Conservation (phyloP, 2,797 vertebrate genomes). For the Eulemur albifrons region DNA sequence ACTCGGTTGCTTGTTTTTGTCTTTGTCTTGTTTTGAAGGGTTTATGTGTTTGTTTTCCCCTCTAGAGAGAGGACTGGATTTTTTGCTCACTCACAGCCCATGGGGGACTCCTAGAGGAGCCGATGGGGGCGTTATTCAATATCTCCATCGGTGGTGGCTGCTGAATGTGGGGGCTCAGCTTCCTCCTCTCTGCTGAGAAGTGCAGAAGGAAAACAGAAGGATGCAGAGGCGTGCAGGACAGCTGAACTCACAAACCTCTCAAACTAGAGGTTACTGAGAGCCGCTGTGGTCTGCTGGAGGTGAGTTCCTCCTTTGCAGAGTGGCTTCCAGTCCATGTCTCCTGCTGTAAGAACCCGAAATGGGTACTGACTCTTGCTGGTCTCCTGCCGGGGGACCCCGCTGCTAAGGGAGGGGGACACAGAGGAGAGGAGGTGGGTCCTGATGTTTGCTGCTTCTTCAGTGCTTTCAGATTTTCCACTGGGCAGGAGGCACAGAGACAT, state of each 20-base stretch:
- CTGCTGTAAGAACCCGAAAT: background rate
- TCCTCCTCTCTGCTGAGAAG: background rate
- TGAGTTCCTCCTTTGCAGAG: background rate
- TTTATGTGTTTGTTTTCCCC: background rate
- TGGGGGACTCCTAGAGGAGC: background rate
- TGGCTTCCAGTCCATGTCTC: background rate
- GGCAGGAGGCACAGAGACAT: background rate
- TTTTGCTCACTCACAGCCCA: background rate
- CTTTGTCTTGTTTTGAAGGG: background rate
- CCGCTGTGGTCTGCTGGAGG: background rate
- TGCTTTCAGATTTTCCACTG: background rate
- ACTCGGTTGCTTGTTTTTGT: background rate
- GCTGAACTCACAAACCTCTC: background rate
- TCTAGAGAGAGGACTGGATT: background rate
- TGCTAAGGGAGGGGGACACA: background rate
- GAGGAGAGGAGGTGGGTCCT: too few relatives aligned
- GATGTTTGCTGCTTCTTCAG: background rate
- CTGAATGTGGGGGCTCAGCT: background rate
- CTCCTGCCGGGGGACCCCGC: background rate
- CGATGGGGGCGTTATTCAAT: fast-evolving
- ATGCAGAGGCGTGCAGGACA: fast-evolving
- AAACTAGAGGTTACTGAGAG: too few relatives aligned
- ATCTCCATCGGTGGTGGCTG: fast-evolving
- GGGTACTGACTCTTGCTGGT: background rate
- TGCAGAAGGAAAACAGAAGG: background rate